Evolutionary conservation across 2,888 invertebrate genomes (phyloP).

Genomic region (Papilio gigon): DNA sequence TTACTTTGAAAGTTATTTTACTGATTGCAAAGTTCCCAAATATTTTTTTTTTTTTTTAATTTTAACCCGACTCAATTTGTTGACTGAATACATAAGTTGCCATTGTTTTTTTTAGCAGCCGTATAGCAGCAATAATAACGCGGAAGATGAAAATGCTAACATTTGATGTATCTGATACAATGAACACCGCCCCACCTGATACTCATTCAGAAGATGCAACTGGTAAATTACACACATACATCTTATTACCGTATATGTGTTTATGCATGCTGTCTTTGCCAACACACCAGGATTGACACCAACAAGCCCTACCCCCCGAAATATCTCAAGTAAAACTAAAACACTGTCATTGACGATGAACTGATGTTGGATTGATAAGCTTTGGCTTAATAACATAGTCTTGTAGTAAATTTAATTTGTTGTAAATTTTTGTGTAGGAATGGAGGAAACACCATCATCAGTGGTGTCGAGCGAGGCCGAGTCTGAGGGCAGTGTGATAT

Average conservation of each 20-base stretch:
- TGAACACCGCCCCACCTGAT: slow-evolving; percentile 70
- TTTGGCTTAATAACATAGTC: background rate
- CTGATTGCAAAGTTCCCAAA: no score
- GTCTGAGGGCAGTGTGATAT: slow-evolving; percentile 71
- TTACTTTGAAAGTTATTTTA: no score
- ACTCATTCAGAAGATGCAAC: slow-evolving; percentile 69
- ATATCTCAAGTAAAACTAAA: no score
- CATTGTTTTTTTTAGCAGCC: background rate
- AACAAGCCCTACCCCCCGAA: no score
- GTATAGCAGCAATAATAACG: background rate
- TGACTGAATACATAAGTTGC: no score
- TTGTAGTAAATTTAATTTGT: background rate
- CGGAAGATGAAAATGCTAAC: slow-evolving; percentile 60
- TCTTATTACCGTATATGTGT: background rate
- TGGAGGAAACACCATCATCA: slow-evolving; percentile 76
- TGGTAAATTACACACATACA: slow-evolving; percentile 53
- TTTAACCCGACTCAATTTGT: no score
- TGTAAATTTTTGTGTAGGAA: slow-evolving; percentile 50
- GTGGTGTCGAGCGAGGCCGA: slow-evolving; percentile 79
- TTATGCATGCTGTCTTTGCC: no score
- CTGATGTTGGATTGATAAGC: no score
- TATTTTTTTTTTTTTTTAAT: no score
- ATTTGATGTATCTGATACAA: slow-evolving; percentile 71
- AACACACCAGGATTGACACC: no score
- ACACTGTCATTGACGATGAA: no score